These are phyloP conservation scores for Tinea pellionella DNA, from an alignment of 2,888 invertebrate species.

Conservation along the genomic window DNA sequence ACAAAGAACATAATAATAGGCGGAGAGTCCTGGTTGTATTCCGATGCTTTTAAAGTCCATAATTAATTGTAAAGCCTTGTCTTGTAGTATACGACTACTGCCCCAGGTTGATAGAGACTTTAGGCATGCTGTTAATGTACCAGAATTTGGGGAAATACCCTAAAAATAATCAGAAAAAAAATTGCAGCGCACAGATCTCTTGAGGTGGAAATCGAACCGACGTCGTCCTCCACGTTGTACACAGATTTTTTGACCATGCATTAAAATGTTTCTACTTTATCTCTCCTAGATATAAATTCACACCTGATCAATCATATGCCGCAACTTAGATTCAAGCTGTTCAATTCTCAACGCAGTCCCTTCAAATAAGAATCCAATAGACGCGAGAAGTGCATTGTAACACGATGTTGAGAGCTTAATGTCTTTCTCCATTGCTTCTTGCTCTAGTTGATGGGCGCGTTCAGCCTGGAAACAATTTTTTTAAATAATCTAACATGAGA, in stretches of 20 bases:
- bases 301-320: slow-evolving; percentile 72
- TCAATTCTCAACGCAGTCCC: slow-evolving; percentile 73
- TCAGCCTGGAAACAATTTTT: slow-evolving; percentile 59
- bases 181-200: too few relatives aligned
- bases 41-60: slow-evolving; percentile 66
- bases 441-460: slow-evolving; percentile 71
- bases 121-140: slow-evolving; percentile 43
- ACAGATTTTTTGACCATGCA: too few relatives aligned
- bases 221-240: too few relatives aligned
- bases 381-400: slow-evolving; percentile 76
- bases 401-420: slow-evolving; percentile 73
- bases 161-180: too few relatives aligned
- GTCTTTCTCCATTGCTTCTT: slow-evolving; percentile 74
- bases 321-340: slow-evolving; percentile 70
- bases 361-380: slow-evolving; percentile 74
- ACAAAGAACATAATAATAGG: slow-evolving; percentile 78
- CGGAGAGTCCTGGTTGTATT: slow-evolving; percentile 79
- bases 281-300: not conserved
- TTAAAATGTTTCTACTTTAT: too few relatives aligned
- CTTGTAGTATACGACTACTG: slow-evolving; percentile 41
- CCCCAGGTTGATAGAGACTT: slow-evolving; percentile 54
- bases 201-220: too few relatives aligned
- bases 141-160: slow-evolving; percentile 49
- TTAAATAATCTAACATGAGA: too few relatives aligned
- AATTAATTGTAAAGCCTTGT: slow-evolving; percentile 39